A percentile compares a stretch with the other conserved stretches of the same genome.
These are phyloP conservation scores for Drosophila rhopaloa DNA, from an alignment of 1,140 invertebrate genomes.

Conservation along the genomic window DNA sequence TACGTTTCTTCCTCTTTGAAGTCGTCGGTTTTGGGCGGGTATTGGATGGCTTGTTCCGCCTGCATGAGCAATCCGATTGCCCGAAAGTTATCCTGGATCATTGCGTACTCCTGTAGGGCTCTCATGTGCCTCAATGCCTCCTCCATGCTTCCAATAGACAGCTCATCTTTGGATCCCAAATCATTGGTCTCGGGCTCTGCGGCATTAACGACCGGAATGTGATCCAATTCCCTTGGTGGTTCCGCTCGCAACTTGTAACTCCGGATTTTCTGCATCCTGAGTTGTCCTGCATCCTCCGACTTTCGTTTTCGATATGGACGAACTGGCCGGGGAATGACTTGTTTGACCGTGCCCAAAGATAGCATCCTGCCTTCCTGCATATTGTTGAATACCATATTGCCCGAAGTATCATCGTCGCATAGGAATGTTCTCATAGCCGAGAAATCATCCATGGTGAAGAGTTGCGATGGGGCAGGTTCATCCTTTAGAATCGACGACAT, in stretches of 20 bases:
- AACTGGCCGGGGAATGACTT: not conserved
- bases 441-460: not conserved
- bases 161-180: constrained; percentile 3
- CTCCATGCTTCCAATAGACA: constrained; percentile 16
- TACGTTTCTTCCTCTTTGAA: constrained; percentile 29
- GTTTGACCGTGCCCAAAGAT: not conserved
- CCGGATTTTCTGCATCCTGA: not conserved
- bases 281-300: too few relatives aligned
- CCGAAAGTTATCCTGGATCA: constrained; percentile 66
- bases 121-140: constrained; percentile 55
- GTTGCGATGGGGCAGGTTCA: not conserved
- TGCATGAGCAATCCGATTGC: constrained; percentile 68
- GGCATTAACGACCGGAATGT: constrained; percentile 9
- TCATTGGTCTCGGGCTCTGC: not conserved
- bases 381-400: not conserved
- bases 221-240: not conserved
- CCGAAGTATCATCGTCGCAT: not conserved
- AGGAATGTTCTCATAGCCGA: constrained; percentile 2
- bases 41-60: constrained; percentile 53
- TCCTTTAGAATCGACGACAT: constrained; percentile 13
- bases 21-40: constrained; percentile 42
- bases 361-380: not conserved
- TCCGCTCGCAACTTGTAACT: too few relatives aligned
- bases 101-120: constrained; percentile 64
- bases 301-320: constrained; percentile 7